These are phyloP conservation scores for Agrypnus murinus DNA, from an alignment of 2,888 invertebrate species.

Conservation along the genomic window DNA sequence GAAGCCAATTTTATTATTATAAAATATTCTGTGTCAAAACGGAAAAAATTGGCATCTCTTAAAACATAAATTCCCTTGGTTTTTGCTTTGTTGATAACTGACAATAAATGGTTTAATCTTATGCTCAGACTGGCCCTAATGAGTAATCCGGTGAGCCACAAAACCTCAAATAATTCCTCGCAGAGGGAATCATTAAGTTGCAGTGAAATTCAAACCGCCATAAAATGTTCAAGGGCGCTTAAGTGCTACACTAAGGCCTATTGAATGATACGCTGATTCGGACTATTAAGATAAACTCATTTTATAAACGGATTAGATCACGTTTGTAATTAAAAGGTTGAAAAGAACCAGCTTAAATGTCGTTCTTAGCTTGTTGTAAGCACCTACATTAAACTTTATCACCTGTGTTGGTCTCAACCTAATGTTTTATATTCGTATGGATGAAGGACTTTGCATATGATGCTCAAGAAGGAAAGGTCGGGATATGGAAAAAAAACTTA, in stretches of 20 bases:
- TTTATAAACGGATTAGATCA: constrained; percentile 27
- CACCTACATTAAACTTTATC: not conserved
- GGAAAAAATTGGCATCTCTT: too few species aligned
- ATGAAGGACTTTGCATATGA: constrained; percentile 24
- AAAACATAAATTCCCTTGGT: too few species aligned
- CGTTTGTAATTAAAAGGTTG: constrained; percentile 15
- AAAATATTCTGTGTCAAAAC: too few species aligned
- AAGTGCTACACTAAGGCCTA: constrained; percentile 24
- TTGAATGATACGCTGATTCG: constrained; percentile 26
- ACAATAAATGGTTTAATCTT: constrained; percentile 22
- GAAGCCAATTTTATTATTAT: too few species aligned
- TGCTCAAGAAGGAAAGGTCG: constrained; percentile 6
- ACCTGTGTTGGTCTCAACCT: constrained; percentile 4
- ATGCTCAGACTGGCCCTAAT: constrained; percentile 13
- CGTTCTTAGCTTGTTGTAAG: too few species aligned
- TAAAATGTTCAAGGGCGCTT: constrained; percentile 26
- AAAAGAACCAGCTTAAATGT: too few species aligned
- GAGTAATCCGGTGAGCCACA: constrained; percentile 18
- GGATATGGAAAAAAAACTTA: constrained; percentile 21
- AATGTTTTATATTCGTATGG: constrained; percentile 17
- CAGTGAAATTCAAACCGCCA: constrained; percentile 19
- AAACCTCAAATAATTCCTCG: constrained; percentile 25
- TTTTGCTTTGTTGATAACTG: not conserved
- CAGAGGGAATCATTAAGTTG: constrained; percentile 24
- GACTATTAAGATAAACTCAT: constrained; percentile 24